These are phyloP conservation scores for Aplysina aerophoba DNA, from an alignment of 37 sponge, comb jelly and placozoan species.

Conservation along the genomic window DNA sequence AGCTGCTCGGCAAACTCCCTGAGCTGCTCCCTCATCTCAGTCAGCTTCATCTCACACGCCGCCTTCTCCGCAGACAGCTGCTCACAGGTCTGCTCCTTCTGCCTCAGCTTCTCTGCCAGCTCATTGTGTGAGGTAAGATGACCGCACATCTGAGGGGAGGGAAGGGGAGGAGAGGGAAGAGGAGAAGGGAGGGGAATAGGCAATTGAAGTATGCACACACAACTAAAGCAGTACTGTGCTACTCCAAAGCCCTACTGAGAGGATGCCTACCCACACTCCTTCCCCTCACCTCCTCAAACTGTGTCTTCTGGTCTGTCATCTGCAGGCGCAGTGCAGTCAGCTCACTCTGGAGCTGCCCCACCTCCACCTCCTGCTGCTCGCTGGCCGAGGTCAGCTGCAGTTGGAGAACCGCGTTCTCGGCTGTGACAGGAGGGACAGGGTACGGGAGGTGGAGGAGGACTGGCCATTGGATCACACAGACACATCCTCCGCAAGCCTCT, in stretches of 20 bases:
- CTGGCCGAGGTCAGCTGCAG: background rate
- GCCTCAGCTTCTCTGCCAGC: background rate
- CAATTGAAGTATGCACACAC: too few relatives aligned
- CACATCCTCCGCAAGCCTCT: too few relatives aligned
- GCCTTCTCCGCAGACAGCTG: background rate
- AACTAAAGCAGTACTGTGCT: too few relatives aligned
- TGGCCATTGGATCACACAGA: too few relatives aligned
- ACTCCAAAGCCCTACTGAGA: too few relatives aligned
- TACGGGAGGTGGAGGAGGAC: too few relatives aligned
- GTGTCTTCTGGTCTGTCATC: background rate
- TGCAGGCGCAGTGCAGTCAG: background rate
- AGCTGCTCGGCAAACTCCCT: background rate
- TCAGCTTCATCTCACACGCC: background rate
- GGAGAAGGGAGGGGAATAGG: too few relatives aligned
- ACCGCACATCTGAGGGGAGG: background rate
- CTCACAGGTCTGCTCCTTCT: background rate
- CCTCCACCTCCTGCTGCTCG: background rate
- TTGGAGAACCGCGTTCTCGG: background rate
- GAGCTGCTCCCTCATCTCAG: background rate
- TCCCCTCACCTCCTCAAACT: constrained; percentile 9
- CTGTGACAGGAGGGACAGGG: too few relatives aligned
- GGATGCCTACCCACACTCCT: background rate
- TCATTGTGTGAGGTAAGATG: background rate
- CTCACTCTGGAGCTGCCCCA: constrained; percentile 4
- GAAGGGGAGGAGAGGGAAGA: too few relatives aligned